Percentiles rank a stretch among this genome's conserved stretches.
These are phyloP conservation scores for Pavo muticus DNA, from an alignment of 2,113 vertebrate species.

Conservation along the genomic window DNA sequence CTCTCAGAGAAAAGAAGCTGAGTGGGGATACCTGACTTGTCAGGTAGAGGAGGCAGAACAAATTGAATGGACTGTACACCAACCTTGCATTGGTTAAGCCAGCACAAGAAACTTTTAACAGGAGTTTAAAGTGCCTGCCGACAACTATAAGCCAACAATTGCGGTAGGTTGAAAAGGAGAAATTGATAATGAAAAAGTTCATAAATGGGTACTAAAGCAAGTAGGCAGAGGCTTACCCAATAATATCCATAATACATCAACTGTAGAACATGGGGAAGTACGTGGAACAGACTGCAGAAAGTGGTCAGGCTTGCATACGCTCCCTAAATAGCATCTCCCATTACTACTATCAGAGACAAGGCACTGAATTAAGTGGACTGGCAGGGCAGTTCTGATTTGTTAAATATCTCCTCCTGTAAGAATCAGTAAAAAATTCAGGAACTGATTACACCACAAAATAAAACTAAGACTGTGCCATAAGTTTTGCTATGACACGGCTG, in stretches of 20 bases:
- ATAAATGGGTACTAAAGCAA: neutral
- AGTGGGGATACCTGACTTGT: neutral
- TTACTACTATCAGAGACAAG: neutral
- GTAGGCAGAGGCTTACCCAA: neutral
- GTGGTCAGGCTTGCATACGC: neutral
- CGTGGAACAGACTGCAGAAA: neutral
- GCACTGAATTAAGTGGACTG: neutral
- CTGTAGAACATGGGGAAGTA: neutral
- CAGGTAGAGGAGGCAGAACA: neutral
- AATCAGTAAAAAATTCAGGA: neutral
- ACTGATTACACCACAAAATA: neutral
- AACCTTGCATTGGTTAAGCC: neutral
- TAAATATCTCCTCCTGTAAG: neutral
- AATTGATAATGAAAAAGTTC: neutral
- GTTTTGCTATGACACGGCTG: neutral
- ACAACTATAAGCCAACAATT: neutral
- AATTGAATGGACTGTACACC: neutral
- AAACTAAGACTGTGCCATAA: neutral
- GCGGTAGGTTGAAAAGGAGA: neutral
- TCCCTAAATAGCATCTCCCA: neutral
- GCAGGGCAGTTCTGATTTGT: neutral
- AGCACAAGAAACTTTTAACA: neutral
- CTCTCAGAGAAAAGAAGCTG: neutral
- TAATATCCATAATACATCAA: neutral
- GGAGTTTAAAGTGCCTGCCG: neutral